These are phyloP conservation scores for Festucalex cinctus DNA, from an alignment of 2,113 vertebrate genomes.

Conservation along the genomic window DNA sequence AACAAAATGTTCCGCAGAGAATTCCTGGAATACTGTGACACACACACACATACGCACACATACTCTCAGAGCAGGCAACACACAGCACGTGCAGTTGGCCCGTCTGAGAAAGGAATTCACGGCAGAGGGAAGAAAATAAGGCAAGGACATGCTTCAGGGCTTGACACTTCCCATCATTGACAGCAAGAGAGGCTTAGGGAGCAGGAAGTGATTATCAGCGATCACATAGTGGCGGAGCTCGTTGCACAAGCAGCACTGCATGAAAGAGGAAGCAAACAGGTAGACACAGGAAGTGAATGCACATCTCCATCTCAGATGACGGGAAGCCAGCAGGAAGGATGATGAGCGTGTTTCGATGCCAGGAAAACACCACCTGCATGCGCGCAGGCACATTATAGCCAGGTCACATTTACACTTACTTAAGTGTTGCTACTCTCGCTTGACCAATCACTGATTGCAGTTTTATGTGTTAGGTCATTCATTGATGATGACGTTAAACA, in stretches of 20 bases:
- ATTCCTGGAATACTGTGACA: neutral
- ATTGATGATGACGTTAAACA: too few species aligned
- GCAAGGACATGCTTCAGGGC: neutral
- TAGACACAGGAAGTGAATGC: conserved; percentile 16
- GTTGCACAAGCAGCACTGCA: neutral
- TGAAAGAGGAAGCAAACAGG: conserved; percentile 8
- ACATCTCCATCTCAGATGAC: neutral
- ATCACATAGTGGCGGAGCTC: neutral
- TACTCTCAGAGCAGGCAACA: neutral
- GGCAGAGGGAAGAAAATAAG: neutral
- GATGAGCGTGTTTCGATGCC: neutral
- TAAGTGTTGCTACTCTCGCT: too few species aligned
- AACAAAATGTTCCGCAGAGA: conserved; percentile 10
- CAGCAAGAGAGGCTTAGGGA: neutral
- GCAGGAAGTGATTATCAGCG: neutral
- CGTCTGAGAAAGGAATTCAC: neutral
- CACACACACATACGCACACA: neutral
- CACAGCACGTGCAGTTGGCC: neutral
- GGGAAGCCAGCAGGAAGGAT: conserved; percentile 23
- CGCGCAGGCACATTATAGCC: neutral
- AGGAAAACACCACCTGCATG: neutral
- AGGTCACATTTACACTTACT: neutral
- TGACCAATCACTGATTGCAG: too few species aligned
- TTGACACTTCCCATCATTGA: conserved; percentile 12
- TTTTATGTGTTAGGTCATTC: too few species aligned